A percentile compares a stretch with the other conserved stretches of the same genome.
Evolutionary conservation across 30 jellyfish, hydroid and myxozoan species (phyloP).

Genomic region (Catostylus mosaicus): DNA sequence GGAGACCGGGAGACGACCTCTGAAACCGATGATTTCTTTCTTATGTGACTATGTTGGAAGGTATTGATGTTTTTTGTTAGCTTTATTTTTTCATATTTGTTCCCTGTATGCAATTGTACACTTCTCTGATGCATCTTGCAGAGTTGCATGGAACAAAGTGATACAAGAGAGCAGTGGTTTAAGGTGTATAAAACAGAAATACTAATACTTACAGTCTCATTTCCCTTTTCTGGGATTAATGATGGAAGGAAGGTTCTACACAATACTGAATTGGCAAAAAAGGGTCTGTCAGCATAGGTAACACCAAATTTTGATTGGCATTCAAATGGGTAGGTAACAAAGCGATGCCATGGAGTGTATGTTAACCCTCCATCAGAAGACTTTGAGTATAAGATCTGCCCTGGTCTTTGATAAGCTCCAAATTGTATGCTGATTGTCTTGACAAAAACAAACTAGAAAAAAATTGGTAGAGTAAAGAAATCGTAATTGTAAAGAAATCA

Average conservation of each 20-base stretch:
- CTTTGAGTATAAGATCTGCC: slow-evolving; percentile 62
- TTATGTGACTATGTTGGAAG: too few species aligned
- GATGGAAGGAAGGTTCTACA: slow-evolving; percentile 49
- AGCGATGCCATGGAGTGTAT: slow-evolving; percentile 79
- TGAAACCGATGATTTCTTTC: too few species aligned
- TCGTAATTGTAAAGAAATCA: not conserved
- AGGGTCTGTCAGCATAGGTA: slow-evolving; percentile 53
- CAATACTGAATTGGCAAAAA: slow-evolving; percentile 50
- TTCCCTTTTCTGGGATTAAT: slow-evolving; percentile 48
- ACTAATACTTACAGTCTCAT: slow-evolving; percentile 34
- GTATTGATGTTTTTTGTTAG: too few species aligned
- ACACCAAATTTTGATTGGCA: slow-evolving; percentile 66
- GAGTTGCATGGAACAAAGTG: too few species aligned
- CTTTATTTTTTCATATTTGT: too few species aligned
- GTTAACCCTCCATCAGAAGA: slow-evolving; percentile 77
- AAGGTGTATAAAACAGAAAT: not conserved
- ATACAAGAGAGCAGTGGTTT: too few species aligned
- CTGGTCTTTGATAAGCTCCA: slow-evolving; percentile 88
- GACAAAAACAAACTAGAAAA: slow-evolving; percentile 49
- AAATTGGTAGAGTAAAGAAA: not conserved
- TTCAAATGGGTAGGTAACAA: slow-evolving; percentile 62
- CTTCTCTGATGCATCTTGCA: too few species aligned
- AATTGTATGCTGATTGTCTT: slow-evolving; percentile 38
- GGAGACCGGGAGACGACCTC: too few species aligned
- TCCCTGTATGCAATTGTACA: too few species aligned